Conservation (phyloP, 2,113 vertebrate genomes). For the Beaufortia kweichowensis region DNA sequence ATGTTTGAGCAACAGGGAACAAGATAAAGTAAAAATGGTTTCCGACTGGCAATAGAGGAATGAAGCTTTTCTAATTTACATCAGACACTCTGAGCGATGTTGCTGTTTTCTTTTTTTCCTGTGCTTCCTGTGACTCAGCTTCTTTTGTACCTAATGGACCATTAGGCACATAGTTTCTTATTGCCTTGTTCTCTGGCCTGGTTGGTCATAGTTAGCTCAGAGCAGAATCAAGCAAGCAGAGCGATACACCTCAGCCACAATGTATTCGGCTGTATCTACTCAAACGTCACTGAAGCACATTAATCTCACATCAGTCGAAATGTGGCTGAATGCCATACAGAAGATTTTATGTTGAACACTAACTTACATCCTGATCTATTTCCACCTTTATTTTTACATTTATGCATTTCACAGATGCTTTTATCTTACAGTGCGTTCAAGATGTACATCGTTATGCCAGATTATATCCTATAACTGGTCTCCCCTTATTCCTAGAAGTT, state of each 20-base stretch:
- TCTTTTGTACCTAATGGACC: conserved; percentile 11
- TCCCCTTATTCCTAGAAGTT: background rate
- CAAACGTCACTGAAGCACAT: background rate
- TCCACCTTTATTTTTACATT: no score
- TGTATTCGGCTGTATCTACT: background rate
- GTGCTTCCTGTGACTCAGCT: conserved; percentile 1
- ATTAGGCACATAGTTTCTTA: conserved; percentile 22
- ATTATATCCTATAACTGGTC: no score
- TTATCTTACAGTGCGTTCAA: no score
- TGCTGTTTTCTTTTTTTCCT: background rate
- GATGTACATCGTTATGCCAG: no score
- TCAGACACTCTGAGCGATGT: background rate
- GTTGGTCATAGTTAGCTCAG: background rate
- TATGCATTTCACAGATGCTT: background rate
- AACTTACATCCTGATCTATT: conserved; percentile 26
- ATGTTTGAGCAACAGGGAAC: background rate
- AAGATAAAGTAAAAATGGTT: background rate
- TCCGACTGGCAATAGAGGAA: background rate
- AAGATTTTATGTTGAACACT: conserved; percentile 49
- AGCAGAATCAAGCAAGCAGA: background rate
- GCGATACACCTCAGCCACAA: background rate
- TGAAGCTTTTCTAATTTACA: background rate
- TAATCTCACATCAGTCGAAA: background rate
- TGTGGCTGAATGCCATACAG: conserved; percentile 39
- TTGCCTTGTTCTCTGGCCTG: background rate